A percentile compares a stretch with the other conserved stretches of the same genome.
Evolutionary conservation across 2,888 invertebrate genomes (phyloP).

Genomic region (Corbicula japonica): DNA sequence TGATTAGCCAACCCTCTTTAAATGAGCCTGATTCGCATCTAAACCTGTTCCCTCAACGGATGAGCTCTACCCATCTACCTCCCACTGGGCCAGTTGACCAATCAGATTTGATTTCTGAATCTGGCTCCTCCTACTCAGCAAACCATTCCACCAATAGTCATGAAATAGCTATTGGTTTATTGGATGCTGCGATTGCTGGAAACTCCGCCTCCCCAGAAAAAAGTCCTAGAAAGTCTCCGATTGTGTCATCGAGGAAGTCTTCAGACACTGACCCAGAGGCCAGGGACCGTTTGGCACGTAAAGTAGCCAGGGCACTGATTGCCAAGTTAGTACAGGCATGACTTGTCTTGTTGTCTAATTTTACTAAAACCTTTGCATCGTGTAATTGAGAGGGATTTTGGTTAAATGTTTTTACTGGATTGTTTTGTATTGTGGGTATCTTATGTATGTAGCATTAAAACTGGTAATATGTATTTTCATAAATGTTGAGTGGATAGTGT

Average conservation of each 20-base stretch:
- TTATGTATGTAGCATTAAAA: not conserved
- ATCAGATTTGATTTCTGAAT: slow-evolving; percentile 22
- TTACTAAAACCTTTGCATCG: too few species aligned
- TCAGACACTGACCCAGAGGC: slow-evolving; percentile 29
- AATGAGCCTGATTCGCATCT: not conserved
- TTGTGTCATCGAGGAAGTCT: slow-evolving; percentile 3
- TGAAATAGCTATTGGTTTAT: slow-evolving; percentile 48
- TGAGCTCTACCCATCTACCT: not conserved
- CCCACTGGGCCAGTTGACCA: not conserved
- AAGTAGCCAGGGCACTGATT: slow-evolving; percentile 74
- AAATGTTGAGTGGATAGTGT: too few species aligned
- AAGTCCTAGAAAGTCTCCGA: slow-evolving; percentile 12
- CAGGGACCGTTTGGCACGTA: slow-evolving; percentile 73
- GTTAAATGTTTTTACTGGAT: too few species aligned
- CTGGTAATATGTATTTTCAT: too few species aligned
- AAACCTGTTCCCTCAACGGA: not conserved
- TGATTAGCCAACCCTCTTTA: slow-evolving; percentile 1
- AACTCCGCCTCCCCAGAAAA: slow-evolving; percentile 35
- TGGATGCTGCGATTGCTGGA: slow-evolving; percentile 53
- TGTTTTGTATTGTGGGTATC: not conserved
- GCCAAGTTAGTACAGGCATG: slow-evolving; percentile 73
- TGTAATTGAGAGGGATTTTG: too few species aligned
- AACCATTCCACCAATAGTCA: slow-evolving; percentile 44
- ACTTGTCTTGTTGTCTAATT: slow-evolving; percentile 34
- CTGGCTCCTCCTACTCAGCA: slow-evolving; percentile 4